Percentiles rank a stretch among this genome's conserved stretches.
Conservation (phyloP, 2,888 invertebrate genomes). For the Melinaea marsaeus region DNA sequence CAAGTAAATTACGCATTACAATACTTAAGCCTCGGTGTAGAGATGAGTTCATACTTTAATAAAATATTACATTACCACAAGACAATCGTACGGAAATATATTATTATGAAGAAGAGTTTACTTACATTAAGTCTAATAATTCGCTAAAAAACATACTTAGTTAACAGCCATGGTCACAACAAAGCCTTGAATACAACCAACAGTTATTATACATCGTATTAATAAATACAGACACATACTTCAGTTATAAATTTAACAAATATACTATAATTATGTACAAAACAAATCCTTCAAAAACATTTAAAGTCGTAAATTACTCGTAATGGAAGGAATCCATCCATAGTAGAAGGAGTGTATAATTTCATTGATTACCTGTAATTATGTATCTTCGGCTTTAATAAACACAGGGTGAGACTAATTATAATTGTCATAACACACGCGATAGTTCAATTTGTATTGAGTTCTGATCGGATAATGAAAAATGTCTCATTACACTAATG, state of each 20-base stretch:
- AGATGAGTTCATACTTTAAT: conserved; percentile 15
- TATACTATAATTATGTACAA: conserved; percentile 19
- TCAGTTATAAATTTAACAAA: conserved; percentile 13
- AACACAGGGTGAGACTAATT: conserved; percentile 14
- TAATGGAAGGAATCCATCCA: conserved; percentile 15
- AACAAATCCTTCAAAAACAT: conserved; percentile 10
- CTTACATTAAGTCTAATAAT: too few species aligned
- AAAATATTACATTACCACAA: not conserved
- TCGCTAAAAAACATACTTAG: too few species aligned
- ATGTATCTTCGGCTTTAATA: conserved; percentile 17
- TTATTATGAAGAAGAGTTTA: too few species aligned
- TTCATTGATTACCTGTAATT: conserved; percentile 26
- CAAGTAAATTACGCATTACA: conserved; percentile 22
- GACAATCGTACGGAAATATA: not conserved
- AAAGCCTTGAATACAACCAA: not conserved
- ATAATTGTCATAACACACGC: conserved; percentile 4
- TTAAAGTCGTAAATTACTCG: conserved; percentile 20
- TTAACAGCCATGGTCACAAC: not conserved
- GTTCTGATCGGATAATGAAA: not conserved
- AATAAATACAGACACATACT: not conserved
- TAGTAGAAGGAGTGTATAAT: conserved; percentile 20
- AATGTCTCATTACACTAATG: not conserved
- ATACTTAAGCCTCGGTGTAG: conserved; percentile 5
- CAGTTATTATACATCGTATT: not conserved
- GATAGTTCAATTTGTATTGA: conserved; percentile 3